Conservation (phyloP, 1,140 invertebrate genomes). For the Drosophila saltans region DNA sequence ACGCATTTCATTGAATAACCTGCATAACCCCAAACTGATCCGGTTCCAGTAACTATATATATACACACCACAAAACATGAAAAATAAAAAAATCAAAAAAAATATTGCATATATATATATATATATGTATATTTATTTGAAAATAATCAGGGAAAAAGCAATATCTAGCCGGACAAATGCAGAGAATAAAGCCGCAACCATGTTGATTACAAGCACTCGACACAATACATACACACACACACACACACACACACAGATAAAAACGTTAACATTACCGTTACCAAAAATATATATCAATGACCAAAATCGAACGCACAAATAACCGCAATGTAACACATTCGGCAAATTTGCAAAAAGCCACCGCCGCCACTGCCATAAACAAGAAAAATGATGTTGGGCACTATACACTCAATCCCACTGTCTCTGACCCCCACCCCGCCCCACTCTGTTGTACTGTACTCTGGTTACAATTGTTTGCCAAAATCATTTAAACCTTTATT, state of each 20-base stretch:
- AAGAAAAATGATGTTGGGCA: conserved; percentile 37
- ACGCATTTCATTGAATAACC: conserved; percentile 9
- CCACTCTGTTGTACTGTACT: not conserved
- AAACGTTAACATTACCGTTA: conserved; percentile 16
- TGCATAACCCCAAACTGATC: not conserved
- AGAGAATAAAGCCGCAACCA: conserved; percentile 58
- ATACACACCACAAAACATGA: not conserved
- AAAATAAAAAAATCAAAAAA: conserved; percentile 12
- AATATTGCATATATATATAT: too few species aligned
- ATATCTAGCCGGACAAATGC: conserved; percentile 17
- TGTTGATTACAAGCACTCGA: conserved; percentile 72
- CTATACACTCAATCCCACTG: not conserved
- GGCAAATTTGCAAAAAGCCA: conserved; percentile 59
- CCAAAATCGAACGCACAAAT: conserved; percentile 70
- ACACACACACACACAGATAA: conserved; percentile 15
- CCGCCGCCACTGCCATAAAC: conserved; percentile 37
- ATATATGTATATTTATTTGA: conserved; percentile 42
- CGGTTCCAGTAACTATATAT: too few species aligned
- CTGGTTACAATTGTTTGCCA: conserved; percentile 70
- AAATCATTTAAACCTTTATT: conserved; percentile 80
- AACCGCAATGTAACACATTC: conserved; percentile 79
- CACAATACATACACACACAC: conserved; percentile 25
- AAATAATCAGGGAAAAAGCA: conserved; percentile 72
- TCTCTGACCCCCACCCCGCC: not conserved
- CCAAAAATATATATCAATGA: conserved; percentile 68